Conservation (phyloP, 2,888 invertebrate genomes). For the Luperina nickerlii region DNA sequence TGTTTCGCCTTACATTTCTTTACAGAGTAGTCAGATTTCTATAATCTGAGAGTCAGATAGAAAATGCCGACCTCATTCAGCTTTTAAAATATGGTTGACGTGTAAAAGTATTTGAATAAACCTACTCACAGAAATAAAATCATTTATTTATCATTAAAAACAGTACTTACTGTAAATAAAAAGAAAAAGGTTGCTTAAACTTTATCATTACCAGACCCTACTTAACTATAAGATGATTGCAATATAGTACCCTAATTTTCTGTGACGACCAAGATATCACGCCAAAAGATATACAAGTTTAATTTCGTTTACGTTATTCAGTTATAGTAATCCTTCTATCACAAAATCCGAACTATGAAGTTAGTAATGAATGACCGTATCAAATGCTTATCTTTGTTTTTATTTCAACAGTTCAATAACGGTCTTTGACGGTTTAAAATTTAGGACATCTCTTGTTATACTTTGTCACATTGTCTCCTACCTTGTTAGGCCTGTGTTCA, state of each 20-base stretch:
- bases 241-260: conserved; percentile 14
- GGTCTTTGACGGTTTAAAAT: background rate
- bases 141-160: conserved; percentile 8
- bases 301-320: background rate
- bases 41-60: background rate
- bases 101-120: background rate
- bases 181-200: background rate
- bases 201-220: conserved; percentile 5
- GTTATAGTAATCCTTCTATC: background rate
- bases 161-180: background rate
- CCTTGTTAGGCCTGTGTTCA: conserved; percentile 45
- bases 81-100: background rate
- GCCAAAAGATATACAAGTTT: background rate
- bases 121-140: background rate
- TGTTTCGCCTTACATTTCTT: background rate
- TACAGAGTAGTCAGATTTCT: background rate
- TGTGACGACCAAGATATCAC: background rate
- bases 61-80: background rate
- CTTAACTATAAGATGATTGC: conserved; percentile 2
- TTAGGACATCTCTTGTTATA: too few relatives aligned
- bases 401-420: background rate
- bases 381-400: background rate
- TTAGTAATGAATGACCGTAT: background rate
- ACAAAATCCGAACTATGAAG: background rate
- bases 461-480: conserved; percentile 49